Evolutionary conservation across 1,140 invertebrate species (phyloP).

Genomic region (Lepidurus packardi): DNA sequence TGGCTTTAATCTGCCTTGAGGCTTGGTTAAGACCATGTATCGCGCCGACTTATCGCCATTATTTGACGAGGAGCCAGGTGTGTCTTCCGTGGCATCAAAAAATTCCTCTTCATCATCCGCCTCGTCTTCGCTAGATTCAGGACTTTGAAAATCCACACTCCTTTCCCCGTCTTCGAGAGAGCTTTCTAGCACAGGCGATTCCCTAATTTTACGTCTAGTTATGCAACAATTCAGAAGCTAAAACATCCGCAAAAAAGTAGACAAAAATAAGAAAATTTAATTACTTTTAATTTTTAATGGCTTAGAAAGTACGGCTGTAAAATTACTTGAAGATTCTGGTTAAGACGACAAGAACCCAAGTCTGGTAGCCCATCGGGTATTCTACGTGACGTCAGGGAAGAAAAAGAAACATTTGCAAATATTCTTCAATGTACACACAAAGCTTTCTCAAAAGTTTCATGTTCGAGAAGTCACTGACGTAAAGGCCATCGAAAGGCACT

Average conservation of each 20-base stretch:
- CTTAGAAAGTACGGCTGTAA: not conserved
- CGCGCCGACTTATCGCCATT: slow-evolving; percentile 25
- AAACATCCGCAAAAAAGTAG: slow-evolving; percentile 33
- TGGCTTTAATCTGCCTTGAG: slow-evolving; percentile 64
- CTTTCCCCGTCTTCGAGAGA: slow-evolving; percentile 55
- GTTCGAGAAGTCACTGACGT: not conserved
- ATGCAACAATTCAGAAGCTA: slow-evolving; percentile 97
- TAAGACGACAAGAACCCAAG: slow-evolving; percentile 77
- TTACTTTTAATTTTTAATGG: not conserved
- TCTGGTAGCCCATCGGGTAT: slow-evolving; percentile 71
- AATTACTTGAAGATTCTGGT: slow-evolving; percentile 77
- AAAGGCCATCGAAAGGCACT: not conserved
- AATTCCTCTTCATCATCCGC: slow-evolving; percentile 40
- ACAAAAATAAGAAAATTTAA: slow-evolving; percentile 11
- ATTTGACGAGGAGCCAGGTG: slow-evolving; percentile 32
- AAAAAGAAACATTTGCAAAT: slow-evolving; percentile 10
- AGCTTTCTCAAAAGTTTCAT: not conserved
- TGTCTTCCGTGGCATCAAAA: slow-evolving; percentile 39
- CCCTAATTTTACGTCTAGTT: slow-evolving; percentile 57
- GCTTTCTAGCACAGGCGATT: slow-evolving; percentile 32
- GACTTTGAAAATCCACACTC: slow-evolving; percentile 68
- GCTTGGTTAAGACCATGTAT: slow-evolving; percentile 56
- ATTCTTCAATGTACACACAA: not conserved
- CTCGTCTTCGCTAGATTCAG: slow-evolving; percentile 43
- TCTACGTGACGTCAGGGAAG: slow-evolving; percentile 52